These are phyloP conservation scores for Drosophila grimshawi DNA, from an alignment of 1,140 invertebrate species.

Conservation along the genomic window DNA sequence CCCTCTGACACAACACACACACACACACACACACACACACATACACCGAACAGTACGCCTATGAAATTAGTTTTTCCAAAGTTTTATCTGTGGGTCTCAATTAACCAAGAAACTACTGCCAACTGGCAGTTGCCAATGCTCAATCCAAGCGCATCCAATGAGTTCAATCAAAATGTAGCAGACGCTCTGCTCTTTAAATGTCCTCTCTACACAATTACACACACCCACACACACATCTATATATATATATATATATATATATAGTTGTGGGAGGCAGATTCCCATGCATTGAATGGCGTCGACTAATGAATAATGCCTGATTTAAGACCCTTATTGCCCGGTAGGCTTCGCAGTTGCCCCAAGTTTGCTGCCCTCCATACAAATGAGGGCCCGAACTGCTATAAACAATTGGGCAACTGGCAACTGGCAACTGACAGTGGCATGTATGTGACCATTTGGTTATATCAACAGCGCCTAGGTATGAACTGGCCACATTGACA, in stretches of 20 bases:
- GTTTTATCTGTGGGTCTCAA: slow-evolving; percentile 77
- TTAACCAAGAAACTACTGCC: slow-evolving; percentile 52
- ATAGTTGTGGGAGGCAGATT: not conserved
- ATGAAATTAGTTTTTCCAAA: slow-evolving; percentile 80
- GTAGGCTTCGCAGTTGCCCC: slow-evolving; percentile 9
- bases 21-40: not conserved
- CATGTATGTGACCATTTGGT: slow-evolving; percentile 7
- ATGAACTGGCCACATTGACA: slow-evolving; percentile 7
- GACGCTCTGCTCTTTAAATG: slow-evolving; percentile 71
- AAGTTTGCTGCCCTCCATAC: slow-evolving; percentile 50
- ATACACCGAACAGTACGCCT: slow-evolving; percentile 55
- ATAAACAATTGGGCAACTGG: slow-evolving; percentile 14
- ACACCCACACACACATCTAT: not conserved
- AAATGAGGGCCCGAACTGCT: too few species aligned
- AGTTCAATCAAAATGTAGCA: slow-evolving; percentile 74
- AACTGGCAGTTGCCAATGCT: slow-evolving; percentile 39
- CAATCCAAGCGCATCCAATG: slow-evolving; percentile 54
- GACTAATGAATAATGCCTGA: slow-evolving; percentile 79
- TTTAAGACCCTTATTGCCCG: slow-evolving; percentile 57
- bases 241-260: too few species aligned
- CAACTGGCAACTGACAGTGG: not conserved
- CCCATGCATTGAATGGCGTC: slow-evolving; percentile 40
- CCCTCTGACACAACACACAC: slow-evolving; percentile 36
- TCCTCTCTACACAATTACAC: not conserved
- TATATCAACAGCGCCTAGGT: slow-evolving; percentile 30